phyloP scores from a whole-genome alignment of 2,113 vertebrate genomes.

The Rhinopithecus roxellana region DNA sequence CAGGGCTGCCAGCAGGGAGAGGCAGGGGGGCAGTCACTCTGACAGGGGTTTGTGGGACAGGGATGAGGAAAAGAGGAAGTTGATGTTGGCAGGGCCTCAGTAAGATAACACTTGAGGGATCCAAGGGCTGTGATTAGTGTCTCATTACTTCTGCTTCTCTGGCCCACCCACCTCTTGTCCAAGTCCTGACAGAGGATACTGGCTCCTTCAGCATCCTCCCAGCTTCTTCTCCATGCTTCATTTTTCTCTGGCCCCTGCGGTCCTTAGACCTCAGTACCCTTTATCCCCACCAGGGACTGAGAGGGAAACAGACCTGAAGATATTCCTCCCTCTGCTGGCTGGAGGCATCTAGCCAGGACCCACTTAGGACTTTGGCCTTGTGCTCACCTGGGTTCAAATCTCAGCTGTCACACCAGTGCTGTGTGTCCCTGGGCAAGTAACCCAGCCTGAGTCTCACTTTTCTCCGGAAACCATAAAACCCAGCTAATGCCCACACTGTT shows the following conservation, averaged over 20 bases:
- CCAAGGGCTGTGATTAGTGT: neutral
- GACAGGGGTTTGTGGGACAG: neutral
- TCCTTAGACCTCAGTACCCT: neutral
- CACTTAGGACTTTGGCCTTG: neutral
- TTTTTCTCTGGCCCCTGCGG: neutral
- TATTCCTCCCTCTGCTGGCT: neutral
- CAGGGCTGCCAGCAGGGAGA: neutral
- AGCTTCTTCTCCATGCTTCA: neutral
- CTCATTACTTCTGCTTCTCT: neutral
- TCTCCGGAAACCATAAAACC: slow-evolving; percentile 3
- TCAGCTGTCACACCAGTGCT: neutral
- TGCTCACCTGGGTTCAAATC: neutral
- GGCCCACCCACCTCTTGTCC: neutral
- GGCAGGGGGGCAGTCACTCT: neutral
- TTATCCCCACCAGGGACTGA: neutral
- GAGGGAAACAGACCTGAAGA: neutral
- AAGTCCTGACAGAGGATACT: neutral
- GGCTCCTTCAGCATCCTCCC: neutral
- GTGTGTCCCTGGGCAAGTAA: neutral
- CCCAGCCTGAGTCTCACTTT: slow-evolving; percentile 20
- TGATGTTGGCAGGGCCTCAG: neutral
- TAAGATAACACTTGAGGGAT: neutral
- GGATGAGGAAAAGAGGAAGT: neutral
- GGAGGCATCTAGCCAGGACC: neutral
- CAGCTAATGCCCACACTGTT: neutral